phyloP scores from a whole-genome alignment of 1,140 invertebrate genomes.

The Telenomus remus region DNA sequence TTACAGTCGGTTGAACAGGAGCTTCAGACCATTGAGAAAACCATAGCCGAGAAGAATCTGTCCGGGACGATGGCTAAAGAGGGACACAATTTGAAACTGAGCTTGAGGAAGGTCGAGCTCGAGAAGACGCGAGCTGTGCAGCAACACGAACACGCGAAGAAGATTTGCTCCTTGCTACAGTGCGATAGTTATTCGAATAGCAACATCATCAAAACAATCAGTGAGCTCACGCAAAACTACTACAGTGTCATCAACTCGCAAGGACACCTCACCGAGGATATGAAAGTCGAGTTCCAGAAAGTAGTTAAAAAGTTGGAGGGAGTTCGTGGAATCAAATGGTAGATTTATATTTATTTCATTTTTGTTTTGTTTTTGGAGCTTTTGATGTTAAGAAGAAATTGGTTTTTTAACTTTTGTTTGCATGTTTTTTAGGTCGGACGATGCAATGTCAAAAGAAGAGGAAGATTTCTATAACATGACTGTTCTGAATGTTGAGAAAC shows the following conservation, averaged over 20 bases:
- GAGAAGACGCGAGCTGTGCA: slow-evolving; percentile 61
- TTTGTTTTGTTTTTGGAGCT: no score
- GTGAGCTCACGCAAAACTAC: slow-evolving; percentile 65
- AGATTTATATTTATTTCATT: slow-evolving; percentile 63
- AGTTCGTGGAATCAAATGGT: slow-evolving; percentile 73
- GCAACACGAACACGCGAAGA: slow-evolving; percentile 66
- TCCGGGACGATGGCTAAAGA: slow-evolving; percentile 54
- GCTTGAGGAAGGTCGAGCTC: slow-evolving; percentile 45
- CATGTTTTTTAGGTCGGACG: slow-evolving; percentile 42
- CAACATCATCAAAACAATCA: slow-evolving; percentile 64
- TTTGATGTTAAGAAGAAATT: slow-evolving; percentile 33
- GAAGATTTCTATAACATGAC: slow-evolving; percentile 42
- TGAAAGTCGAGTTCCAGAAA: slow-evolving; percentile 69
- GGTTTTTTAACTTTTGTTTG: background rate
- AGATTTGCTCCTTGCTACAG: slow-evolving; percentile 65
- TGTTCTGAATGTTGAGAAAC: slow-evolving; percentile 16
- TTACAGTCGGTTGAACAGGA: slow-evolving; percentile 63
- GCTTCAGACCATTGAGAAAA: slow-evolving; percentile 46
- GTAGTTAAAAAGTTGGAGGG: slow-evolving; percentile 71
- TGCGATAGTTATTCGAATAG: slow-evolving; percentile 66
- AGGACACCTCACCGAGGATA: slow-evolving; percentile 64
- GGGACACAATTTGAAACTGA: slow-evolving; percentile 3
- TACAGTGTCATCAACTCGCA: slow-evolving; percentile 65
- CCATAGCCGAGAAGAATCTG: slow-evolving; percentile 58
- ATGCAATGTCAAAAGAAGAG: slow-evolving; percentile 31